These are phyloP conservation scores for Smittia sp. DNA, from an alignment of 2,888 invertebrate genomes.

Conservation along the genomic window DNA sequence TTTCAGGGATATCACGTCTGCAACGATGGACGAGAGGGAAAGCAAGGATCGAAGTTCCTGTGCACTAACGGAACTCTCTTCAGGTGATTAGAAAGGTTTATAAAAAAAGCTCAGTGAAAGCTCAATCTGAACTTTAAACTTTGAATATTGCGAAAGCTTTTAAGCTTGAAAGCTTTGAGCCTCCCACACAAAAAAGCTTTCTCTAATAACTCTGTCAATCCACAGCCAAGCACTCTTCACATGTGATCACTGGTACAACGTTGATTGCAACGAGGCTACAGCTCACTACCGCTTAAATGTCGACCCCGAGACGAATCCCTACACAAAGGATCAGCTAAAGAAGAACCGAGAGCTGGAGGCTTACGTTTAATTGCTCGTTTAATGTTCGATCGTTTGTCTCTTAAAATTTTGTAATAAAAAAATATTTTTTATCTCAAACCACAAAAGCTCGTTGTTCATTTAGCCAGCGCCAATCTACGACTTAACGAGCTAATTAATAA, in stretches of 20 bases:
- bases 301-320: slow-evolving; percentile 78
- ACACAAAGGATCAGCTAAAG: slow-evolving; percentile 60
- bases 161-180: not conserved
- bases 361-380: not conserved
- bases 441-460: too few relatives aligned
- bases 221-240: slow-evolving; percentile 77
- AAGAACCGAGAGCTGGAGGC: slow-evolving; percentile 57
- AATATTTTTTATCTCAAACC: too few relatives aligned
- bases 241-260: slow-evolving; percentile 92
- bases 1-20: slow-evolving; percentile 80
- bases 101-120: too few relatives aligned
- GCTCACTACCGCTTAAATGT: slow-evolving; percentile 72
- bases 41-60: slow-evolving; percentile 78
- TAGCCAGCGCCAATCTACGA: too few relatives aligned
- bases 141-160: too few relatives aligned
- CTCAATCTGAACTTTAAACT: too few relatives aligned
- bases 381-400: not conserved
- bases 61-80: slow-evolving; percentile 85
- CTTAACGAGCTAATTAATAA: too few relatives aligned
- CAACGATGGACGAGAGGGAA: slow-evolving; percentile 80
- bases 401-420: too few relatives aligned
- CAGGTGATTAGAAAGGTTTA: slow-evolving; percentile 15
- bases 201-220: too few relatives aligned
- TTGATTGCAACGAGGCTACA: slow-evolving; percentile 74
- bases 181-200: too few relatives aligned